Conservation (phyloP, 1,140 invertebrate genomes). For the Nomia melanderi region DNA sequence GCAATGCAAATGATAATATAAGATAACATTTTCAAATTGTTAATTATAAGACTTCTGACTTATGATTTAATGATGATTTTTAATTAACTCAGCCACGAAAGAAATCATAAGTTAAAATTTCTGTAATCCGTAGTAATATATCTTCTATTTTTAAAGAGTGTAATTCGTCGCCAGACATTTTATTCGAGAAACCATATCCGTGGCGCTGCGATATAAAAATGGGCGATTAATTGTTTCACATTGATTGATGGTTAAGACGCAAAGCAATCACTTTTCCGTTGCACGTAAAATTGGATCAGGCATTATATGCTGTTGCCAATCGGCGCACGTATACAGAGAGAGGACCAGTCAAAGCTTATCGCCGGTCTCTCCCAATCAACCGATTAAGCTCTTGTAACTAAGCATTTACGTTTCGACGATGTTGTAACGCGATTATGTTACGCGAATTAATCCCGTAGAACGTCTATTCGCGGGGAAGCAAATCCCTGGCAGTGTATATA, state of each 20-base stretch:
- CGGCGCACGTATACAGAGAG: neutral
- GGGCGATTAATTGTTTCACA: neutral
- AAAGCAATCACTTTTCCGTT: neutral
- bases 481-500: constrained; percentile 15
- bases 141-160: no score
- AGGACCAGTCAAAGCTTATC: constrained; percentile 44
- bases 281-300: constrained; percentile 3
- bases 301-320: neutral
- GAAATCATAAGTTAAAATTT: no score
- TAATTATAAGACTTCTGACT: no score
- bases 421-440: constrained; percentile 38
- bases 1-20: no score
- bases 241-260: neutral
- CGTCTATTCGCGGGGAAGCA: constrained; percentile 37
- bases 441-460: constrained; percentile 39
- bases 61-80: no score
- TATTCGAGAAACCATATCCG: no score
- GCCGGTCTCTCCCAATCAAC: constrained; percentile 21
- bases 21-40: no score
- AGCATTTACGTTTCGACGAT: constrained; percentile 40
- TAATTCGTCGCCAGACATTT: no score
- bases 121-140: no score
- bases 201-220: neutral
- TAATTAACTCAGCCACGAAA: no score
- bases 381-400: constrained; percentile 39